Percentiles rank a stretch among this genome's conserved stretches.
Evolutionary conservation across 2,888 invertebrate species (phyloP).

Genomic region (Pandemis corylana): DNA sequence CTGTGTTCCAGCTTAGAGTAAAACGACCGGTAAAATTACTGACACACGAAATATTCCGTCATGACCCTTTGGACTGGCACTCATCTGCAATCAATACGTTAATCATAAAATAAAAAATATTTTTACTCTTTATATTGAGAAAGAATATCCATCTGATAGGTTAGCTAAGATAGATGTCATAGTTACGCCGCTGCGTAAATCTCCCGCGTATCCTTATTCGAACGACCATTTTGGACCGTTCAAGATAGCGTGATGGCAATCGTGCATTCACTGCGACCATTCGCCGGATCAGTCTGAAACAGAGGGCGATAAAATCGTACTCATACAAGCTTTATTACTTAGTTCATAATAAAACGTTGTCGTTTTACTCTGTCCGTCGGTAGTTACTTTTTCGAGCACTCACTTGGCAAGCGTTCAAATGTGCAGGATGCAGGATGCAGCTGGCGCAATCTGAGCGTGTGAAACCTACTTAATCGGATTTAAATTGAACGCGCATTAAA

Average conservation of each 20-base stretch:
- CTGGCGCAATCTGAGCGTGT: slow-evolving; percentile 30
- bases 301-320: slow-evolving; percentile 3
- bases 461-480: slow-evolving; percentile 28
- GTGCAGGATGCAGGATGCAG: slow-evolving; percentile 32
- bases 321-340: slow-evolving; percentile 18
- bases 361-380: neutral
- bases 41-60: too few species aligned
- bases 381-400: slow-evolving; percentile 1
- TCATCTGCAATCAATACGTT: too few species aligned
- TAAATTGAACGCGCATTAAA: slow-evolving; percentile 26
- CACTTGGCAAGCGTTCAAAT: slow-evolving; percentile 35
- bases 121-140: too few species aligned
- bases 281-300: neutral
- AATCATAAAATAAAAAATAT: too few species aligned
- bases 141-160: too few species aligned
- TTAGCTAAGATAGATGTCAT: too few species aligned
- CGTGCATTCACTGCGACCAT: neutral
- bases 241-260: neutral
- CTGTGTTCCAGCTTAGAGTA: too few species aligned
- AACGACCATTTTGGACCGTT: neutral
- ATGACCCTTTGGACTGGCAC: too few species aligned
- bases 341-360: slow-evolving; percentile 19
- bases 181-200: too few species aligned
- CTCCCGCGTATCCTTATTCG: too few species aligned
- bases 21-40: too few species aligned